Evolutionary conservation across 2,113 vertebrate species (phyloP), one percentile per base, ranked within the genome.

Genomic region (Bufo gargarizans): DNA sequence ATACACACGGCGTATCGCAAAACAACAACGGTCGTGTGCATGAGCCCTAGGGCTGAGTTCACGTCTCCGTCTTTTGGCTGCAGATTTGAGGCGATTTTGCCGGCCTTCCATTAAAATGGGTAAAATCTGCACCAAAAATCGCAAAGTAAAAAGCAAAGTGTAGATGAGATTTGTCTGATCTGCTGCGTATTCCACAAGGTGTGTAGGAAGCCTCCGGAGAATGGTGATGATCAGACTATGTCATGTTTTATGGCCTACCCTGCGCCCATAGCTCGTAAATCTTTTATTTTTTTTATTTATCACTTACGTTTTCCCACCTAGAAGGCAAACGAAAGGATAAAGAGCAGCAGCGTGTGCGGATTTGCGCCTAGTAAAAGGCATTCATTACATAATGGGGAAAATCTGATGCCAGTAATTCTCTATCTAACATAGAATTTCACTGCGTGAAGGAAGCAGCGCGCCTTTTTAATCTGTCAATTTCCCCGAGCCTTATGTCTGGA

Each of bases 361-460:
- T 83, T 33, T 22, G 59, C 61, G 19, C 59, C 67, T 65, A 20
- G 61, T 83, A 69, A 83, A 83, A 83, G 80, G 61, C 63, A 6
- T 83, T 83, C 61, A 83, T 83, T 67, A 83, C 63, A 67, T 69
- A 83, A 83, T 69, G 61, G 67, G 81, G 53, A 83, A 83, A 83
- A 67, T 83, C 47, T 20, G 61, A 67, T 50, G 81, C 81, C 81
- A 83, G 81, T 43, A 49, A 67, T 83, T 69, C 61, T 22, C 81
- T 50, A 82, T 67, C 43, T 69, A 83, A 53, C 81, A 53, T 83
- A 69, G 61, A 83, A 69, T 83, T 67, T 83, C 61, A 67, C 81
- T 69, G 81, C 61, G 16, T 20, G 81, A 83, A n/a, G 11, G 19
- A 53, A 83, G 8, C 61, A 49, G 45, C 20, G 81, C 19, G 47